Evolutionary conservation across 2,113 vertebrate genomes (phyloP).

Genomic region (Hystrix cristata): DNA sequence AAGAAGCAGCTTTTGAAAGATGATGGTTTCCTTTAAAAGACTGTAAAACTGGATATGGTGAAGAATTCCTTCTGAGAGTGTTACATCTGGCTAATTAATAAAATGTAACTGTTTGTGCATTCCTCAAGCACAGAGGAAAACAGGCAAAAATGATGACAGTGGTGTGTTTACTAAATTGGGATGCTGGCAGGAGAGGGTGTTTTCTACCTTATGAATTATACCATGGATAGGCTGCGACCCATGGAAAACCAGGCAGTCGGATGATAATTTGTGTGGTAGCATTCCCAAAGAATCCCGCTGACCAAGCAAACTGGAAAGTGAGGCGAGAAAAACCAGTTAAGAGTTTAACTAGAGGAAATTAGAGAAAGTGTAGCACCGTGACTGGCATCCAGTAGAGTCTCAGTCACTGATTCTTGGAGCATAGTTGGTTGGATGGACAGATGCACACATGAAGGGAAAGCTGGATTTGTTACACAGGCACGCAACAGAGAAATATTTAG

Average conservation of each 20-base stretch:
- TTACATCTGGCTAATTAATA: slow-evolving; percentile 87
- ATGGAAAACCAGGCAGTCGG: slow-evolving; percentile 85
- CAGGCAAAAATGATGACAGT: slow-evolving; percentile 83
- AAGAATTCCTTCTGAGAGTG: slow-evolving; percentile 79
- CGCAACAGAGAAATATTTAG: slow-evolving; percentile 26
- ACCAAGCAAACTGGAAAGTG: slow-evolving; percentile 40
- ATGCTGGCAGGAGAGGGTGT: slow-evolving; percentile 84
- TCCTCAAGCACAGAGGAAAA: slow-evolving; percentile 73
- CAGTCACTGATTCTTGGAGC: neutral
- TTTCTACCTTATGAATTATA: slow-evolving; percentile 83
- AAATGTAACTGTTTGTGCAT: slow-evolving; percentile 84
- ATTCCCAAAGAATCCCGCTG: slow-evolving; percentile 87
- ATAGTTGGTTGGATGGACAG: neutral
- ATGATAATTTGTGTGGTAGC: slow-evolving; percentile 79
- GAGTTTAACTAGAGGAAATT: slow-evolving; percentile 20
- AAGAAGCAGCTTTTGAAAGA: slow-evolving; percentile 74
- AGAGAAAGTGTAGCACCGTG: neutral
- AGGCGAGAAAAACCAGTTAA: neutral
- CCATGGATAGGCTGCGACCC: slow-evolving; percentile 80
- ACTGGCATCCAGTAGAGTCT: neutral
- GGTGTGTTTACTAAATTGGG: slow-evolving; percentile 87
- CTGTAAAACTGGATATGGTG: slow-evolving; percentile 76
- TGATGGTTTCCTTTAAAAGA: slow-evolving; percentile 79
- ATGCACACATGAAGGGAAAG: neutral
- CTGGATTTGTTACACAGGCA: neutral